Percentiles rank a stretch among this genome's conserved stretches.
Evolutionary conservation across 2,113 vertebrate genomes (phyloP).

Genomic region (Corythoichthys haematopterus): DNA sequence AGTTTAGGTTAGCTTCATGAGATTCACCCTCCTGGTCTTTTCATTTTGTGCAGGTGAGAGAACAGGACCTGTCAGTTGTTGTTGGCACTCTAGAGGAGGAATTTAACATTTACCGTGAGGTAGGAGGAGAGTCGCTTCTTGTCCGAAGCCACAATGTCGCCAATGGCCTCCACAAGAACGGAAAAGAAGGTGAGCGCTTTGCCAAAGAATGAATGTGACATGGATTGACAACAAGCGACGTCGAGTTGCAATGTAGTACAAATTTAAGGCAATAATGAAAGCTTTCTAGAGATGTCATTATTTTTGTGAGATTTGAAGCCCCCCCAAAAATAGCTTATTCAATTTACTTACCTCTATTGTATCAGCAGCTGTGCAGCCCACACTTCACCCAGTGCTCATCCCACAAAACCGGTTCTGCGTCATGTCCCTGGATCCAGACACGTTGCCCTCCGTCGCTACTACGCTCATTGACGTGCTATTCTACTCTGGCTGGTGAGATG

Average conservation of each 20-base stretch:
- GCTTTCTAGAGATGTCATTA: too few species aligned
- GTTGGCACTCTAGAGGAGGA: conserved; percentile 85
- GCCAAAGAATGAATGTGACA: too few species aligned
- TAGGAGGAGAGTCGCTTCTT: conserved; percentile 79
- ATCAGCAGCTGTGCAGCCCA: conserved; percentile 74
- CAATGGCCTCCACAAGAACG: conserved; percentile 79
- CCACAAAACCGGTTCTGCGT: conserved; percentile 92
- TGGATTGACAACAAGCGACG: background rate
- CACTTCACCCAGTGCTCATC: conserved; percentile 88
- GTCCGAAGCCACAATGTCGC: conserved; percentile 70
- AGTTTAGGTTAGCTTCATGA: background rate
- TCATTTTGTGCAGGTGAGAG: conserved; percentile 76
- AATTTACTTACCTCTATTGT: background rate
- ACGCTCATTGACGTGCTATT: conserved; percentile 93
- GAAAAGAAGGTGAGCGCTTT: conserved; percentile 60
- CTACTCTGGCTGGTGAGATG: conserved; percentile 82
- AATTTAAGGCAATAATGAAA: background rate
- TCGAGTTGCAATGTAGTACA: background rate
- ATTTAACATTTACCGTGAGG: conserved; percentile 89
- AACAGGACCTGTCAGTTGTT: conserved; percentile 87
- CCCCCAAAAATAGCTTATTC: too few species aligned
- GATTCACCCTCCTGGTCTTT: too few species aligned
- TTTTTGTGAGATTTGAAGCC: background rate
- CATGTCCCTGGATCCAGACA: conserved; percentile 90
- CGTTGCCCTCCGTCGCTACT: conserved; percentile 88